Percentiles rank a stretch among this genome's conserved stretches.
Evolutionary conservation across 1,140 invertebrate genomes (phyloP).

Genomic region (Caligus rogercresseyi): DNA sequence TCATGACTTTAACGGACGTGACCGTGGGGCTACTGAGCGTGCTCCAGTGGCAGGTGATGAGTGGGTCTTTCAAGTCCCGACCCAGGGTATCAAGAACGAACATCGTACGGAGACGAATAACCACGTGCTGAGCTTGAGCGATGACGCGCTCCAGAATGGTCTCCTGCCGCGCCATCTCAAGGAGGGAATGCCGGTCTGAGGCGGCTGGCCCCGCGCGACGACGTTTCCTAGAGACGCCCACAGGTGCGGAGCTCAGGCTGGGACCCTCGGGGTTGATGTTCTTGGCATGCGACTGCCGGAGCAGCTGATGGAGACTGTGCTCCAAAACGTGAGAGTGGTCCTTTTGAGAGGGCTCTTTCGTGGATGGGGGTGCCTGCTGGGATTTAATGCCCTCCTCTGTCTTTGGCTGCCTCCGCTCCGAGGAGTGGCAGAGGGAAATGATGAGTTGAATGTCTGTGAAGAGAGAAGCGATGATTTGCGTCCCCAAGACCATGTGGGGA

Average conservation of each 20-base stretch:
- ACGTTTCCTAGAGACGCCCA: slow-evolving; percentile 71
- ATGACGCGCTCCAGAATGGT: slow-evolving; percentile 90
- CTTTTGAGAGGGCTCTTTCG: slow-evolving; percentile 29
- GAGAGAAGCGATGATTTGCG: slow-evolving; percentile 87
- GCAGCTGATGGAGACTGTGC: slow-evolving; percentile 79
- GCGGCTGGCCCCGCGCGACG: slow-evolving; percentile 75
- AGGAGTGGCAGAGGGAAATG: slow-evolving; percentile 39
- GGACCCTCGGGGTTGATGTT: slow-evolving; percentile 84
- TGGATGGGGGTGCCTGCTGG: neutral
- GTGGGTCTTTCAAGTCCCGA: slow-evolving; percentile 74
- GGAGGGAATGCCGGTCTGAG: slow-evolving; percentile 59
- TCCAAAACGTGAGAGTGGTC: slow-evolving; percentile 91
- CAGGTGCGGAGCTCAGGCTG: slow-evolving; percentile 73
- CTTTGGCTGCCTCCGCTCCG: slow-evolving; percentile 20
- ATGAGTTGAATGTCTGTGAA: slow-evolving; percentile 71
- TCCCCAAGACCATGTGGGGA: slow-evolving; percentile 88
- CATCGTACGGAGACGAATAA: slow-evolving; percentile 70
- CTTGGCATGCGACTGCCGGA: slow-evolving; percentile 74
- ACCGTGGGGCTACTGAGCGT: slow-evolving; percentile 75
- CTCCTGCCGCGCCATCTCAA: slow-evolving; percentile 52
- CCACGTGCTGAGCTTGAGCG: slow-evolving; percentile 83
- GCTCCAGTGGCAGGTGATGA: slow-evolving; percentile 88
- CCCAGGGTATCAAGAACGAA: slow-evolving; percentile 84
- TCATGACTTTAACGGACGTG: slow-evolving; percentile 58
- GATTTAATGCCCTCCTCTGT: neutral